Base-by-base conservation (phyloP, 2,888 invertebrate genomes). In the Mythimna vitellina region DNA sequence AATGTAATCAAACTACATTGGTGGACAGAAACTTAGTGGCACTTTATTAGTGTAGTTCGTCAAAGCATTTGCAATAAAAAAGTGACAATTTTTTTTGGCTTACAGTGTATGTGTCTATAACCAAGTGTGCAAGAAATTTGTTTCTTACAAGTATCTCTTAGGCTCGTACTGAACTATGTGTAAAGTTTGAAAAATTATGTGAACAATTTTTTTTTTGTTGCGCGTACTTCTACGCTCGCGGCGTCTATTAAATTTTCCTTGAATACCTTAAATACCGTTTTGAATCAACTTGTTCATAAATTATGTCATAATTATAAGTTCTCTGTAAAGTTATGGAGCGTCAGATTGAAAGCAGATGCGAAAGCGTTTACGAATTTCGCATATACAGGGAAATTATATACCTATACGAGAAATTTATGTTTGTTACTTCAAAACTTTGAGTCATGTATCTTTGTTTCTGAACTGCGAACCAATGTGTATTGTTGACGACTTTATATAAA, bases 361-460 rank as follows among this genome's bases (percentile, higher is more conserved):
- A 42, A 42, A 32, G 5, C 29, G 9, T 42, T 42, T 42, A n/a
- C 20, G 25, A 51, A 14, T 25, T 35, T 35, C 1, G 8, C 8
- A 6, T 29, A 29, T 14, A 56, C n/a, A n/a, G n/a, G 54, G 7
- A 14, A 25, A 54, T 54, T 54, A 14, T 25, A 22, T 25, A 22
- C 1, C 1, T 29, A 17, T 14, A 25, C 29, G 54, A 17, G 29
- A 56, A 56, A 56, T 56, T 56, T 58, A 51, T 35, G 51, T 58
- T 76, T 53, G 35, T 76, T 29, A 60, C 57, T 46, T 53, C 7
- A 2, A 53, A 53, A 78, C 22, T 78, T 29, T 7, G 29, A 22
- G 25, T 29, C 60, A 51, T 61, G 54, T 65, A 54, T 42, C 64
- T 65, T 73, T 73, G 79, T 79, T 76, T 65, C 6, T 5, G 14